Base-by-base conservation (phyloP, 2,797 vertebrate genomes). In the Gymnopithys bicolor region DNA sequence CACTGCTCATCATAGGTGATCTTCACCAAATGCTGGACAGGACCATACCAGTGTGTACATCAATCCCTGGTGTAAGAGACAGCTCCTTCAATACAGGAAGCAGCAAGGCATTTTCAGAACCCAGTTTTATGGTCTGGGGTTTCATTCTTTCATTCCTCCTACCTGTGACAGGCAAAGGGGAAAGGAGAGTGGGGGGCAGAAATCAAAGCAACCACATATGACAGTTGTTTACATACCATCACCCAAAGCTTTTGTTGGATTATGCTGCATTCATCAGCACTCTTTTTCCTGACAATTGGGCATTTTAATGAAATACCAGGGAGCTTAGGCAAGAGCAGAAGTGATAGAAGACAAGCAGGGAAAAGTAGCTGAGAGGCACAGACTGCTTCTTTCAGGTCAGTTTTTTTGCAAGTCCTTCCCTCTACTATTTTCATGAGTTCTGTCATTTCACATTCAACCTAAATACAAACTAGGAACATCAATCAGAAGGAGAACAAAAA, bases 11-110 rank as follows among this genome's bases (percentile, higher is more conserved):
- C 6, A 3, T 4, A 32, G 27, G 7, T 2, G 10, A 68, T 46
- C 48, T 69, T 13, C 15, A 68, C 11, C 0, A 0, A 51, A 73
- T 5, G 5, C 48, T n/a, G 35, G n/a, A 25, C 55, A 55, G 41
- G 32, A 49, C 46, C 0, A 1, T 5, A 35, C 7, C 22, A 18
- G 43, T 1, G 21, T 3, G 5, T 27, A 17, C 12, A 45, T 24
- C 1, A 0, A 19, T 9, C 45, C 28, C 32, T 37, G 46, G 5
- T 48, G 12, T 24, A 51, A 84, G 33, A 74, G 10, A 48, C 22
- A 48, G 9, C 45, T 68, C 37, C 8, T 62, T 70, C 37, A 66
- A 55, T 30, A 28, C 13, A 3, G 52, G 8, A 82, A 32, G 16
- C 66, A 68, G 11, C 27, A 73, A 84, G 25, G 25, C 15, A 67